Base-by-base conservation (phyloP, 2,888 invertebrate genomes). In the Uloborus plumipes region DNA sequence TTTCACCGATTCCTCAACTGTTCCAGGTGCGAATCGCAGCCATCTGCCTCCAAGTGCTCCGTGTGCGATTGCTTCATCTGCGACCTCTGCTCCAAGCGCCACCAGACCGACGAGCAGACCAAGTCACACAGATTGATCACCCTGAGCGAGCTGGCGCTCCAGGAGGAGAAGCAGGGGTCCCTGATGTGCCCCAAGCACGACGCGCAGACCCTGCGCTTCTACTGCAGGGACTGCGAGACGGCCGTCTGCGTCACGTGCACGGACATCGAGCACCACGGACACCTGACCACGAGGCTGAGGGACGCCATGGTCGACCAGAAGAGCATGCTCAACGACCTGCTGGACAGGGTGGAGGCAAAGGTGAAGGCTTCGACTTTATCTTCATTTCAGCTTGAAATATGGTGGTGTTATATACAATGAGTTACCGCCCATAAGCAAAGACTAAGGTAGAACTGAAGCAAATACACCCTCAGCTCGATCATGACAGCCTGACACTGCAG, bases 191-290 rank as follows among this genome's bases (percentile, higher is more conserved):
- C 89, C 9, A 88, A 87, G 76, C 89, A 89, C 85, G 87, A 86
- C 31, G 87, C 88, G 26, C 88, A 88, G 79, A 85, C 87, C 1
- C 85, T 89, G 31, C 76, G 89, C 78, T 90, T 89, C 86, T 91
- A 89, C 87, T 91, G 91, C 87, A 87, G 88, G 15, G 89, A 89
- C 69, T 91, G 91, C 87, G 91, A 91, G 86, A 90, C 90, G 0
- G 90, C 90, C 0, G 89, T 90, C 53, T 91, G 91, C 85, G 88
- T 88, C 82, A 88, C 89, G 72, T 91, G 91, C 85, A 90, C 90
- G 0, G 89, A 89, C 79, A 89, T 90, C 11, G 90, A 90, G 83
- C 90, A 90, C 86, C 88, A 89, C 22, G 88, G 89, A n/a, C 90
- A 91, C 86, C 86, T 87, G 59, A 89, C 89, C 3, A 87, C 89